Conservation (phyloP, 2,797 vertebrate species). For the Cossypha polioptera region DNA sequence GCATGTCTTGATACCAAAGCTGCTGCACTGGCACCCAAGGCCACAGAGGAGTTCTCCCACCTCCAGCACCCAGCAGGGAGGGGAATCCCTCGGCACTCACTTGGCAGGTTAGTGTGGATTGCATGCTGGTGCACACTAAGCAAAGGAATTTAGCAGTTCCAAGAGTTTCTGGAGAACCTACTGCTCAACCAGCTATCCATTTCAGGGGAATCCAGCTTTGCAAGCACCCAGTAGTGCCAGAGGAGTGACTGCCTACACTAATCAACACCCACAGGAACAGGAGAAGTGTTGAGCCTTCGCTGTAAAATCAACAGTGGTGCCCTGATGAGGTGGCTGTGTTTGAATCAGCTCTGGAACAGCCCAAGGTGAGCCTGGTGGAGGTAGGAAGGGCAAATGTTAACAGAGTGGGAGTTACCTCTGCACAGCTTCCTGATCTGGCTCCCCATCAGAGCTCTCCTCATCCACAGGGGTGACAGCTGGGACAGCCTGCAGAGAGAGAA, state of each 20-base stretch:
- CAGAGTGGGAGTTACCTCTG: constrained; percentile 87
- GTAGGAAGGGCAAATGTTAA: constrained; percentile 48
- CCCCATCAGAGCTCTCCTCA: constrained; percentile 97
- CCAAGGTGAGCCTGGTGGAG: constrained; percentile 40
- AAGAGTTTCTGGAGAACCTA: constrained; percentile 6
- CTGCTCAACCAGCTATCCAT: neutral
- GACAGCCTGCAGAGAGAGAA: constrained; percentile 81
- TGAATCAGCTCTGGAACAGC: neutral
- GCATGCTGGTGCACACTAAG: constrained; percentile 47
- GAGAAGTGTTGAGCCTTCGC: neutral
- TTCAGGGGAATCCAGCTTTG: neutral
- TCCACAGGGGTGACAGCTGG: constrained; percentile 95
- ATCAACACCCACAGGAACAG: neutral
- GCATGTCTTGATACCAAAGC: constrained; percentile 44
- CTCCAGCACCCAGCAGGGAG: neutral
- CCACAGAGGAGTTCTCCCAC: neutral
- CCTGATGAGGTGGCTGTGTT: neutral
- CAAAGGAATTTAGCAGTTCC: constrained; percentile 22
- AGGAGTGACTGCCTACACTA: neutral
- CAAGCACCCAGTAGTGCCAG: neutral
- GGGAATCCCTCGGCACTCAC: neutral
- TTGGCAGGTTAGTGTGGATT: constrained; percentile 55
- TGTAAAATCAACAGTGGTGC: neutral
- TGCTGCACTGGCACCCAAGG: constrained; percentile 26
- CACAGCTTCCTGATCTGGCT: constrained; percentile 97